phyloP scores from a whole-genome alignment of 2,113 vertebrate species.

The Trinectes maculatus region DNA sequence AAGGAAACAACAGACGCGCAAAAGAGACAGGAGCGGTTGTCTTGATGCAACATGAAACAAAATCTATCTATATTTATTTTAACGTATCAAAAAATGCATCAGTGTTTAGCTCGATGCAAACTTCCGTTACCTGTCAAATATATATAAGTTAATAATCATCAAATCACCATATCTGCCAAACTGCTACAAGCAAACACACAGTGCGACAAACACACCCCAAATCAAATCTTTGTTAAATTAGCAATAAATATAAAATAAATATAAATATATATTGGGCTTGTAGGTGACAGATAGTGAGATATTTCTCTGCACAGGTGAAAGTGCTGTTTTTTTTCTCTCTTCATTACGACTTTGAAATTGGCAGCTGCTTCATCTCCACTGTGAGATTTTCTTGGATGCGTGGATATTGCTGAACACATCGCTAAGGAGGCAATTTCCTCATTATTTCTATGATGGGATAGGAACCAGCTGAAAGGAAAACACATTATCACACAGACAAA shows the following conservation, averaged over 20 bases:
- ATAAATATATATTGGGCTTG: neutral
- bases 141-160: too few relatives aligned
- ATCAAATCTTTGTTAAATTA: too few relatives aligned
- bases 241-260: slow-evolving; percentile 12
- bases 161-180: too few relatives aligned
- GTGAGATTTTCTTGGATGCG: slow-evolving; percentile 36
- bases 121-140: too few relatives aligned
- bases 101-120: too few relatives aligned
- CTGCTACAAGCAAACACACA: neutral
- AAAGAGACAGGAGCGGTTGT: too few relatives aligned
- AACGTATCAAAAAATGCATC: too few relatives aligned
- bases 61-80: too few relatives aligned
- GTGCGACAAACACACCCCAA: slow-evolving; percentile 11
- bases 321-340: slow-evolving; percentile 22
- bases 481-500: slow-evolving; percentile 46
- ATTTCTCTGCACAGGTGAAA: slow-evolving; percentile 29
- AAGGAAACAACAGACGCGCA: too few relatives aligned
- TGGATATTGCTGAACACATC: slow-evolving; percentile 30
- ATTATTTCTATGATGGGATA: slow-evolving; percentile 39
- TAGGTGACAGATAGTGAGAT: slow-evolving; percentile 26
- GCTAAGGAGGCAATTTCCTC: slow-evolving; percentile 33
- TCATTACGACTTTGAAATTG: slow-evolving; percentile 29
- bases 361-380: slow-evolving; percentile 27
- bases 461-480: slow-evolving; percentile 42
- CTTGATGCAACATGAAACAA: too few relatives aligned